These are phyloP conservation scores for Knipowitschia caucasica DNA, from an alignment of 2,797 vertebrate species.

Conservation along the genomic window DNA sequence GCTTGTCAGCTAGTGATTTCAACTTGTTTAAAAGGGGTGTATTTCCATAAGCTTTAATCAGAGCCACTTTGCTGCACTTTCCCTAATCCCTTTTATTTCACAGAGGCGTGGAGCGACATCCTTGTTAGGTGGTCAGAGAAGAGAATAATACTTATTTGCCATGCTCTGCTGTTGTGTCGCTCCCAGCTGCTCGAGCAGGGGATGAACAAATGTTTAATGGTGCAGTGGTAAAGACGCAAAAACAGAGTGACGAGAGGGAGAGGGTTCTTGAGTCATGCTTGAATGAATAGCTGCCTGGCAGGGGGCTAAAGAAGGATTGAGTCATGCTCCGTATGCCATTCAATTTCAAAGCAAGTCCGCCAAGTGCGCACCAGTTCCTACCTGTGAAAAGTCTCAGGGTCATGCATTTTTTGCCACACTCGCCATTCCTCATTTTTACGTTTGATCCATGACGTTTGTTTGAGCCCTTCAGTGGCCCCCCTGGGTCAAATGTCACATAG, in stretches of 20 bases:
- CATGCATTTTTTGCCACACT: conserved; percentile 35
- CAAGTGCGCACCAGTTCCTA: conserved; percentile 51
- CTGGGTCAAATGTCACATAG: conserved; percentile 40
- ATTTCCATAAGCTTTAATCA: conserved; percentile 50
- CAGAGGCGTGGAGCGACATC: conserved; percentile 42
- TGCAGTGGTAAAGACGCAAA: conserved; percentile 26
- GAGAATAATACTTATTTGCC: conserved; percentile 21
- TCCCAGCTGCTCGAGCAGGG: conserved; percentile 21
- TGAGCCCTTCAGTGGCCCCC: conserved; percentile 19
- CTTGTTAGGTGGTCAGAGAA: conserved; percentile 24
- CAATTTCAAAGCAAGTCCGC: conserved; percentile 68
- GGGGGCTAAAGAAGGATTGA: conserved; percentile 65
- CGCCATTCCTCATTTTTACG: conserved; percentile 22
- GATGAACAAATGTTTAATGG: conserved; percentile 39
- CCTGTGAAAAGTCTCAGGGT: conserved; percentile 54
- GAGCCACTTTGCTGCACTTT: conserved; percentile 39
- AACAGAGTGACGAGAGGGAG: conserved; percentile 21
- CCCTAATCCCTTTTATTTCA: conserved; percentile 53
- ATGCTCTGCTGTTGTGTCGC: conserved; percentile 13
- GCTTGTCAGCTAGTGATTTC: conserved; percentile 52
- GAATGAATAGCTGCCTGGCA: conserved; percentile 46
- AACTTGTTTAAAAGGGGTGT: conserved; percentile 40
- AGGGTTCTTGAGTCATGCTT: conserved; percentile 47
- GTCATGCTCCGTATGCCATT: conserved; percentile 72
- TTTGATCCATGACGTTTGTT: conserved; percentile 13